Conservation (phyloP, 2,797 vertebrate genomes). For the Tadarida brasiliensis region DNA sequence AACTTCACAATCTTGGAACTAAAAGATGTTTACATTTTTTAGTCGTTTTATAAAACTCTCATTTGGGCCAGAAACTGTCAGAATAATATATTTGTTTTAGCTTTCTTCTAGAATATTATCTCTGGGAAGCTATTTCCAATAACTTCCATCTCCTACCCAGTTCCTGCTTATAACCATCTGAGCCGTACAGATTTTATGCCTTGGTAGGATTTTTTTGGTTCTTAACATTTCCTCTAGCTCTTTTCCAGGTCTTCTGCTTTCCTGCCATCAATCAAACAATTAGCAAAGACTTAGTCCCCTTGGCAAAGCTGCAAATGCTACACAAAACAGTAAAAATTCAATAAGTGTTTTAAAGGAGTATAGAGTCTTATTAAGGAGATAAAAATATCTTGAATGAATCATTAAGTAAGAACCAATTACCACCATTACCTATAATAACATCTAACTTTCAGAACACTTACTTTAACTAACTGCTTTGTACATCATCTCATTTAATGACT, state of each 20-base stretch:
- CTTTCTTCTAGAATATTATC: conserved; percentile 51
- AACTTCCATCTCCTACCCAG: background rate
- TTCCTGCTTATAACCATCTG: background rate
- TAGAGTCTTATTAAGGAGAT: conserved; percentile 28
- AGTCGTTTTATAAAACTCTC: conserved; percentile 13
- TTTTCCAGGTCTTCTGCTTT: background rate
- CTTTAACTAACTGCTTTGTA: background rate
- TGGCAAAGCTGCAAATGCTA: conserved; percentile 28
- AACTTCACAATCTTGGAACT: background rate
- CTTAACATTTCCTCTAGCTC: background rate
- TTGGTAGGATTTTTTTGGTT: background rate
- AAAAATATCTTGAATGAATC: conserved; percentile 34
- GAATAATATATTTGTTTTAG: background rate
- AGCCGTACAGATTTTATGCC: background rate
- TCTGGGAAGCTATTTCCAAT: background rate
- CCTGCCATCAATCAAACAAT: conserved; percentile 37
- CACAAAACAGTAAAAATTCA: conserved; percentile 24
- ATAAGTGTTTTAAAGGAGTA: background rate
- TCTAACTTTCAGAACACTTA: background rate
- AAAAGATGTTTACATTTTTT: conserved; percentile 48
- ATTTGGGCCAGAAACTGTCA: conserved; percentile 48
- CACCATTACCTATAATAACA: background rate
- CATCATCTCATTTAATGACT: conserved; percentile 10
- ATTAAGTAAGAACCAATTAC: conserved; percentile 48
- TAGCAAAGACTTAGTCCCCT: conserved; percentile 19